Evolutionary conservation across 2,888 invertebrate species (phyloP), one percentile per base, ranked within the genome.

Genomic region (Acanthosepion esculentum): DNA sequence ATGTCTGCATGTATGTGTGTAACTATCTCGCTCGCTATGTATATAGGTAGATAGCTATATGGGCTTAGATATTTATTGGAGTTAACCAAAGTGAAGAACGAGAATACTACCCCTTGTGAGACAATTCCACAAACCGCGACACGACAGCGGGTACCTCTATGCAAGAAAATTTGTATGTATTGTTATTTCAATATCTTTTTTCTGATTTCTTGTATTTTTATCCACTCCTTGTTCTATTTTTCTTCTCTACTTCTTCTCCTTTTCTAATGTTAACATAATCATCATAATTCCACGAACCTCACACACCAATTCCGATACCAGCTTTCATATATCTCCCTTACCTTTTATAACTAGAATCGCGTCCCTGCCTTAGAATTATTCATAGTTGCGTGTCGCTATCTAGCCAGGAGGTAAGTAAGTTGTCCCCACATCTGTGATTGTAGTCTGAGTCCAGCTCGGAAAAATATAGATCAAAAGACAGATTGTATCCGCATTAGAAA

Each of bases 391-490:
- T 78, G n/a, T 78, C 78, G n/a, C 78, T 33, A 78, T 78, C 78
- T 78, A 78, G 78, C 78, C n/a, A 78, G 78, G 78, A n/a, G 78
- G 78, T 78, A 78, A 33, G n/a, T 78, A 78, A 78, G 78, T n/a
- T 78, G 78, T 78, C 78, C 78, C n/a, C 78, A 78, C 78, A 78
- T 78, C 78, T 78, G 78, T 78, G n/a, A 78, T 78, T 78, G 78
- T 78, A 78, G 78, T 78, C 78, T 78, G n/a, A n/a, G 78, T 78
- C 78, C 78, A 78, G n/a, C 78, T n/a, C 78, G 78, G 78, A 78
- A 78, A 33, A 78, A 33, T 78, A 78, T 8, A 78, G 78, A 78
- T 78, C 78, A 78, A 78, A 78, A 78, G 78, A 78, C 78, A 78
- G 78, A n/a, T 78, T 78, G 78, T 15, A 78, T 78, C 78, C n/a